Evolutionary conservation across 2,797 vertebrate genomes (phyloP).

Genomic region (Poeciliopsis presidionis): DNA sequence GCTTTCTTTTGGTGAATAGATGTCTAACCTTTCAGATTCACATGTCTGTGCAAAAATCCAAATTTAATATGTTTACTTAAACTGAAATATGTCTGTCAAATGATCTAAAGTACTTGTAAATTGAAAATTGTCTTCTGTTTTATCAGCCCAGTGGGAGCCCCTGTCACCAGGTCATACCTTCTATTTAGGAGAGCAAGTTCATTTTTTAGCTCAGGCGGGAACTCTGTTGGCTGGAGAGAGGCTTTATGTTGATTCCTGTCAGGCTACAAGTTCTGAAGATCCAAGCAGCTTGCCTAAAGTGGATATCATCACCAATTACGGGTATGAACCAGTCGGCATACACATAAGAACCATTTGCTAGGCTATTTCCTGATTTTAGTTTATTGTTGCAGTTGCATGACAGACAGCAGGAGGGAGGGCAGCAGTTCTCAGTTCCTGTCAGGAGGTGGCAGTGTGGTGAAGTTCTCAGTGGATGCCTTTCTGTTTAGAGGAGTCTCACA

Average conservation of each 20-base stretch:
- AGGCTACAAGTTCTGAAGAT: conserved; percentile 57
- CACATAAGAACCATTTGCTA: background rate
- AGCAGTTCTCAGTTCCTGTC: conserved; percentile 66
- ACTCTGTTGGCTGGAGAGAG: conserved; percentile 48
- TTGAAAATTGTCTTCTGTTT: background rate
- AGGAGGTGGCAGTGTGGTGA: conserved; percentile 41
- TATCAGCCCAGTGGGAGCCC: conserved; percentile 64
- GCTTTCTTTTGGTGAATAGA: background rate
- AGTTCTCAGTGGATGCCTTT: conserved; percentile 75
- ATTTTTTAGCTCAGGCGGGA: conserved; percentile 60
- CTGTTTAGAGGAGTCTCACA: conserved; percentile 54
- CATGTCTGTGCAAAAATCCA: background rate
- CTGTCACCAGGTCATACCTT: conserved; percentile 47
- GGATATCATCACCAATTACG: conserved; percentile 68
- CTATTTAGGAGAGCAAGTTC: conserved; percentile 61
- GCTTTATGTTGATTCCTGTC: conserved; percentile 71
- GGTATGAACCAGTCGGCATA: conserved; percentile 50
- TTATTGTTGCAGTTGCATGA: conserved; percentile 70
- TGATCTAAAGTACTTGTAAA: background rate
- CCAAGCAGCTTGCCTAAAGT: conserved; percentile 45
- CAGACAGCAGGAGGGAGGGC: conserved; percentile 66
- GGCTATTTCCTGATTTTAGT: background rate
- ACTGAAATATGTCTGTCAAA: background rate
- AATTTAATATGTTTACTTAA: background rate
- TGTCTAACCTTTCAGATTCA: background rate